Evolutionary conservation across 2,888 invertebrate species (phyloP), one percentile per base, ranked within the genome.

Genomic region (Diploptera punctata): DNA sequence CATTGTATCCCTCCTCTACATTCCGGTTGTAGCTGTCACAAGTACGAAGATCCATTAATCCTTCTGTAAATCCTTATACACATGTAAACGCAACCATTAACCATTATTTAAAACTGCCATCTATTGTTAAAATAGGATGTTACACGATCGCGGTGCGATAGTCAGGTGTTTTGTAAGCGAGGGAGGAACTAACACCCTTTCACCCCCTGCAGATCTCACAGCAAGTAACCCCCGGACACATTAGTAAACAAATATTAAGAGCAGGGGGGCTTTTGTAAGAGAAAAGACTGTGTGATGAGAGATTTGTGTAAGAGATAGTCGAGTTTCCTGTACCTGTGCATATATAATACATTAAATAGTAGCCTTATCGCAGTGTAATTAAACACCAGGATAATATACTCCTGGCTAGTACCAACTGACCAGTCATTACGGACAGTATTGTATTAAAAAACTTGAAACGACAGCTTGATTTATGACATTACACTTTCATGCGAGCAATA

Each of bases 401-500:
- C 47, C 18, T 18, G 47, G 18, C n/a, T n/a, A n/a, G n/a, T n/a
- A n/a, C 21, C 52, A 52, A 24, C 52, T 24, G 52, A 3, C 52
- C 9, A n/a, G 57, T 57, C 57, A 57, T 57, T 57, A 57, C 26
- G 5, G 3, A 29, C 31, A 29, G 57, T 57, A 57, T 31, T 29
- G 57, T 57, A 29, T 57, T 57, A 57, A 57, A 57, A 57, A 57
- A 57, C 65, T 47, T 18, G 24, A 65, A 44, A 29, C 44, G 65
- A 65, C 65, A 65, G 65, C n/a, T 65, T 65, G 65, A 65, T 65
- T 65, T 65, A 65, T 65, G 65, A 47, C 38, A 44, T 29, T 26
- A 65, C 65, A 29, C 52, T 52, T 9, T 16, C n/a, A n/a, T 33
- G 7, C 10, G 33, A 7, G 33, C 33, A 33, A 33, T 10, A 33